Conservation (phyloP, 1,140 invertebrate genomes). For the Pseudomyrmex concolor region DNA sequence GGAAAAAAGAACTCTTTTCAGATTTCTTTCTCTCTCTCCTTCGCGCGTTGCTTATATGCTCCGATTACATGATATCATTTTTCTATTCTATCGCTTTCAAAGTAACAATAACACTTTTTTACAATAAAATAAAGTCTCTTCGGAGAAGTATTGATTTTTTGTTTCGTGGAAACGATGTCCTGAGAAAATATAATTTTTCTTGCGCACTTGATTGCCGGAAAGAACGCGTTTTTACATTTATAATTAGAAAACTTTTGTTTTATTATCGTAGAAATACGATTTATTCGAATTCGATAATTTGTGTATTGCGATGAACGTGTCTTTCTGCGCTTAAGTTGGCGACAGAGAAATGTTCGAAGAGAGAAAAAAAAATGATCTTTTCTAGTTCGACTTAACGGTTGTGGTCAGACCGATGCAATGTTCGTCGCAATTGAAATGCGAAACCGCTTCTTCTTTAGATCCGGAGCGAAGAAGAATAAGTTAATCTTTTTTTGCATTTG, state of each 20-base stretch:
- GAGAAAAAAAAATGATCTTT: constrained; percentile 36
- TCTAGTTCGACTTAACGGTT: constrained; percentile 56
- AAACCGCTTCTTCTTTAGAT: constrained; percentile 56
- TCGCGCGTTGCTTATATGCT: background rate
- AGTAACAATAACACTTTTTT: too few species aligned
- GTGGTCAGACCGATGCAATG: constrained; percentile 40
- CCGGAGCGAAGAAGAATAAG: background rate
- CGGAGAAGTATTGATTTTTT: too few species aligned
- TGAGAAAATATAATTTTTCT: background rate
- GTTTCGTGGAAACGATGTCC: too few species aligned
- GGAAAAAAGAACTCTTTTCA: background rate
- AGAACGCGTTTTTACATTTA: background rate
- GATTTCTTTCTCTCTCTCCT: too few species aligned
- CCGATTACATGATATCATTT: background rate
- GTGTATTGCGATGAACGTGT: background rate
- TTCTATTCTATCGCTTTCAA: background rate
- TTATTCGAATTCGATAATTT: background rate
- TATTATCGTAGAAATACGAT: background rate
- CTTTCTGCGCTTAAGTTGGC: background rate
- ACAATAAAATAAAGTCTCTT: too few species aligned
- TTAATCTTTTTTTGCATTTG: background rate
- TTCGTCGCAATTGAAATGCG: constrained; percentile 49
- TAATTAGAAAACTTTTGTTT: background rate
- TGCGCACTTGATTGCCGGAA: background rate
- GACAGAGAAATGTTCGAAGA: background rate